Percentiles rank a stretch among this genome's conserved stretches.
These are phyloP conservation scores for Orthonyx spaldingii DNA, from an alignment of 2,113 vertebrate species.

Conservation along the genomic window DNA sequence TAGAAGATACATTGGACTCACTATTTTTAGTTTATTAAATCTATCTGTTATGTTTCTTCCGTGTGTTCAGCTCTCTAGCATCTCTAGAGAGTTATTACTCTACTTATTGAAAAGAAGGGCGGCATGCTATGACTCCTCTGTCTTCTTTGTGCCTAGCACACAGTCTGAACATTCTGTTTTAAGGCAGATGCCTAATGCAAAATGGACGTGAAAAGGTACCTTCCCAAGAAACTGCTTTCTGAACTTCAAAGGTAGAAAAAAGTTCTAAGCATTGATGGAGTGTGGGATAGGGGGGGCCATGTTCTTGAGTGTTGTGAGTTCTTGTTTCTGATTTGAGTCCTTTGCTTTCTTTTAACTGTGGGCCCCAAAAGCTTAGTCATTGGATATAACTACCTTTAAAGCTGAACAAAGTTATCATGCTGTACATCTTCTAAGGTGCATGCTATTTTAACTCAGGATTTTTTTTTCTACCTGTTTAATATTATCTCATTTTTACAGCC, in stretches of 20 bases:
- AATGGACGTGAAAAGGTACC: not conserved
- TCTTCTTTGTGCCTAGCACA: not conserved
- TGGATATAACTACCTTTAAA: not conserved
- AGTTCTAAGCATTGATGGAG: not conserved
- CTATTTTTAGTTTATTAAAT: constrained; percentile 57
- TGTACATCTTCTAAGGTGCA: not conserved
- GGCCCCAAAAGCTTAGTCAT: not conserved
- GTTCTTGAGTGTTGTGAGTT: not conserved
- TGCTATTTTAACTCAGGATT: not conserved
- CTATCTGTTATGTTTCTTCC: constrained; percentile 33
- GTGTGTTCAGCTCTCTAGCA: not conserved
- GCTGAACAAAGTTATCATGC: not conserved
- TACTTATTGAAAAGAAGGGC: not conserved
- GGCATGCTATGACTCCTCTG: not conserved
- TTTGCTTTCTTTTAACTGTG: not conserved
- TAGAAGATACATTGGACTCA: not conserved
- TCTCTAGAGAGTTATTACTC: constrained; percentile 18
- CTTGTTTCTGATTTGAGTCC: not conserved
- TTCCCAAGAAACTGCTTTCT: not conserved
- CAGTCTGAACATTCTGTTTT: not conserved
- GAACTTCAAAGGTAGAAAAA: not conserved
- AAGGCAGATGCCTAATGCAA: not conserved
- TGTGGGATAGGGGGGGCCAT: not conserved
- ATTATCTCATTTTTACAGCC: not conserved
- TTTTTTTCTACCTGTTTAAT: not conserved